These are phyloP conservation scores for Oligia fasciuncula DNA, from an alignment of 2,888 invertebrate species.

Conservation along the genomic window DNA sequence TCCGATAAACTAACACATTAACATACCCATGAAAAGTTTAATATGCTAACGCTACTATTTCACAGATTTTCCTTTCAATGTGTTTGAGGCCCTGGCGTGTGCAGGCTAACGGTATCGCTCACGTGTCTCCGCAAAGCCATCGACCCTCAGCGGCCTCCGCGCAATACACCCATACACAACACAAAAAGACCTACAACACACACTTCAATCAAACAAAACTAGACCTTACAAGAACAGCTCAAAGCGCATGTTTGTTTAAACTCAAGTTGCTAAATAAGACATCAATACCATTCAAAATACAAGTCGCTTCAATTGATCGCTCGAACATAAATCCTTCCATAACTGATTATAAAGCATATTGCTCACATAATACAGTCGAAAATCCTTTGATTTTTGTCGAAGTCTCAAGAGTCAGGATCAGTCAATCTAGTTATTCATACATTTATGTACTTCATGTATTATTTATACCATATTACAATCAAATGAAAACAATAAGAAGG, in stretches of 20 bases:
- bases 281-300: constrained; percentile 57
- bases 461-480: constrained; percentile 63
- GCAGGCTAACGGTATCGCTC: constrained; percentile 87
- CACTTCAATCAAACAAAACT: constrained; percentile 23
- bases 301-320: constrained; percentile 76
- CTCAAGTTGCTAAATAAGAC: constrained; percentile 26
- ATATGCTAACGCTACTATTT: constrained; percentile 77
- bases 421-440: constrained; percentile 66
- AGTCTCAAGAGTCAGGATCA: constrained; percentile 59
- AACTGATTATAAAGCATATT: constrained; percentile 71
- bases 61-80: constrained; percentile 85
- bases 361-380: constrained; percentile 57
- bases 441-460: constrained; percentile 63
- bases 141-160: constrained; percentile 89
- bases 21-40: constrained; percentile 8
- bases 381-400: constrained; percentile 55
- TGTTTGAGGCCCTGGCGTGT: constrained; percentile 82
- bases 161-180: constrained; percentile 75
- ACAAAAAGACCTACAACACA: constrained; percentile 40
- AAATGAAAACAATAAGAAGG: constrained; percentile 61
- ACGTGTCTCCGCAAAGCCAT: constrained; percentile 88
- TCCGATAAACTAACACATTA: constrained; percentile 23
- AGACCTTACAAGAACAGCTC: not conserved
- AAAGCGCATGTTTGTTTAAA: constrained; percentile 35
- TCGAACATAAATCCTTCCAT: constrained; percentile 69